Evolutionary conservation across 92 coral and sea anemone genomes (phyloP).

Genomic region (Epizoanthus ramosus): DNA sequence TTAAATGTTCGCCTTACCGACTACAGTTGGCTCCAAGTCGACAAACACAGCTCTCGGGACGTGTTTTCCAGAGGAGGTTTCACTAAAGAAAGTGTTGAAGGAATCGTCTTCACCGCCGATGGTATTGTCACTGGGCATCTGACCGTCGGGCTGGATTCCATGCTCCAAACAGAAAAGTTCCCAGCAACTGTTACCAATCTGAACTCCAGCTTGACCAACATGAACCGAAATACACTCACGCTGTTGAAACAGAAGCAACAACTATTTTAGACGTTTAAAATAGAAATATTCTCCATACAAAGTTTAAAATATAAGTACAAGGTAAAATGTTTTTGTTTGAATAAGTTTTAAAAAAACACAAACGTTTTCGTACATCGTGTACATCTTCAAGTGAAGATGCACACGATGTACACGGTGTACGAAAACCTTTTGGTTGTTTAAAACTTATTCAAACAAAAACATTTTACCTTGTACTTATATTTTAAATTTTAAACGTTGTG

Average conservation of each 20-base stretch:
- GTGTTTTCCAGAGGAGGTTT: conserved; percentile 93
- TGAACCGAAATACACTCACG: conserved; percentile 98
- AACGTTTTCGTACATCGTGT: no score
- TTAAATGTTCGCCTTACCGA: no score
- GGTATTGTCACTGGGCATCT: conserved; percentile 83
- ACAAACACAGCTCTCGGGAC: conserved; percentile 97
- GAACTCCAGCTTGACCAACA: conserved; percentile 98
- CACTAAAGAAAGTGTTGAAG: conserved; percentile 96
- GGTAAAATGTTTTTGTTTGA: no score
- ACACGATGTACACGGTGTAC: no score
- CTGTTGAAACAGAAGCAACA: conserved; percentile 38
- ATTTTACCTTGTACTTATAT: no score
- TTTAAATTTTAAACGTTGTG: not conserved
- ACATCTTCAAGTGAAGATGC: no score
- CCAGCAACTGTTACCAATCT: conserved; percentile 96
- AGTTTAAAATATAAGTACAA: no score
- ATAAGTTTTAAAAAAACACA: no score
- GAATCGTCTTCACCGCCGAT: conserved; percentile 91
- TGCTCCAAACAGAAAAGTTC: conserved; percentile 97
- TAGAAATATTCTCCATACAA: no score
- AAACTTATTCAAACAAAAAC: no score
- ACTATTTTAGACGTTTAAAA: no score
- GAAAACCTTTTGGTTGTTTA: no score
- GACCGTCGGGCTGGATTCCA: conserved; percentile 95
- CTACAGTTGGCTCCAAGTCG: conserved; percentile 95